Base-by-base conservation (phyloP, 2,113 vertebrate genomes). In the Pseudorhombus dupliciocellatus region DNA sequence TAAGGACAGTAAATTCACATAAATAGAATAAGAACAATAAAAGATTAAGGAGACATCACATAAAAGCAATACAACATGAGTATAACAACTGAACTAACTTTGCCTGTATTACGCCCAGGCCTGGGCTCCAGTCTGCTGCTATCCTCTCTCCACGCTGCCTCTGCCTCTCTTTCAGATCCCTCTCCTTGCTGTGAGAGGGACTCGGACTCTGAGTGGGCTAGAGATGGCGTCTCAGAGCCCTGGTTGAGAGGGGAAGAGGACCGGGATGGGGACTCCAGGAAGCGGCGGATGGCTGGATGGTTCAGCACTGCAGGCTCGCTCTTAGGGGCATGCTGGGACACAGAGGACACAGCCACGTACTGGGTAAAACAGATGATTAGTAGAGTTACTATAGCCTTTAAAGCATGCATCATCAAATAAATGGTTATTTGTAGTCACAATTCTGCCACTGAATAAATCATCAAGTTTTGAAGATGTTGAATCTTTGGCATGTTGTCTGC, bases 241-340 rank as follows among this genome's bases (percentile, higher is more conserved):
- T 99, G 97, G 92, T 98, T 96, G 77, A 96, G 95, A 66, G 98
- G 98, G 51, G 98, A 99, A 0, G 97, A 98, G 0, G 98, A 98
- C 62, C 97, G 94, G 1, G 97, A 99, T 5, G 97, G 97, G 0
- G 95, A 96, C 79, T 99, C 97, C 91, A 99, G 85, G 88, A 97
- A 97, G 53, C 96, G 96, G 78, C 97, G 96, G 88, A 99, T 96
- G 79, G 97, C 96, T 52, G 98, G 98, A 88, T 99, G 97, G 90
- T 99, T 98, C 76, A 99, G 92, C 84, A 95, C 93, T 25, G 94
- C 95, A 0, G 94, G 57, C 80, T 99, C 97, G 26, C 92, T 91
- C 87, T 95, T 96, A 44, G 94, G 88, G 14, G 92, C 90, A 93
- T 98, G 84, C 56, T 88, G 20, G 15, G 21, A 77, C 51, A 83